A percentile compares a stretch with the other conserved stretches of the same genome.
These are phyloP conservation scores for Rhingia rostrata DNA, from an alignment of 2,888 invertebrate species.

Conservation along the genomic window DNA sequence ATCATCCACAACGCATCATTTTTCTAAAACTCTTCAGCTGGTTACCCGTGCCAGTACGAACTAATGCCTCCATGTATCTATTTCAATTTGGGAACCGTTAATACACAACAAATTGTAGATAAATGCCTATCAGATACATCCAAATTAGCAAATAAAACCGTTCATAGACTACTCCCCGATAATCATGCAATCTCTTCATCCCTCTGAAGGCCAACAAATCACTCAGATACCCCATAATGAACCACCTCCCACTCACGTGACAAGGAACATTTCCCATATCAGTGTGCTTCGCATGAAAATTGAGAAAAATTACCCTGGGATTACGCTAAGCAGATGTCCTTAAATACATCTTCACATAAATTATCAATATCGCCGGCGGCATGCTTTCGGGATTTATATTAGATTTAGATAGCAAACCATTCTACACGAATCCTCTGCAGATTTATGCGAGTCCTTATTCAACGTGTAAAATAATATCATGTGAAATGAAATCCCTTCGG, in stretches of 20 bases:
- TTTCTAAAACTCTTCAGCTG: too few relatives aligned
- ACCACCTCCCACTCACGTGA: constrained; percentile 10
- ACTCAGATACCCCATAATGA: constrained; percentile 12
- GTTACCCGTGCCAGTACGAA: too few relatives aligned
- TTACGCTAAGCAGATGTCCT: constrained; percentile 53
- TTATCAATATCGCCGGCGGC: constrained; percentile 54
- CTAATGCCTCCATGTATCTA: too few relatives aligned
- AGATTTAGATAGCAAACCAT: constrained; percentile 60
- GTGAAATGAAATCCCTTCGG: constrained; percentile 1
- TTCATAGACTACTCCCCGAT: neutral
- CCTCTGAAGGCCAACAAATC: neutral
- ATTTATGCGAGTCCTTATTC: constrained; percentile 41
- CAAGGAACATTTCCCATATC: neutral
- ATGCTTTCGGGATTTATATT: constrained; percentile 53
- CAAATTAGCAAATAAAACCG: too few relatives aligned
- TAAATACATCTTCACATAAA: constrained; percentile 52
- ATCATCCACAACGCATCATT: too few relatives aligned
- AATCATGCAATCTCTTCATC: neutral
- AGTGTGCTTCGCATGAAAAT: constrained; percentile 29
- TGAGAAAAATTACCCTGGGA: constrained; percentile 54
- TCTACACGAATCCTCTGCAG: constrained; percentile 45
- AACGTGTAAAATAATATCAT: constrained; percentile 33
- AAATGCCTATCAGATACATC: too few relatives aligned
- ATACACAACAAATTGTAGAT: too few relatives aligned
- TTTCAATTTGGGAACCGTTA: too few relatives aligned